Evolutionary conservation across 2,888 invertebrate genomes (phyloP).

Genomic region (Caenorhabditis zanzibari): DNA sequence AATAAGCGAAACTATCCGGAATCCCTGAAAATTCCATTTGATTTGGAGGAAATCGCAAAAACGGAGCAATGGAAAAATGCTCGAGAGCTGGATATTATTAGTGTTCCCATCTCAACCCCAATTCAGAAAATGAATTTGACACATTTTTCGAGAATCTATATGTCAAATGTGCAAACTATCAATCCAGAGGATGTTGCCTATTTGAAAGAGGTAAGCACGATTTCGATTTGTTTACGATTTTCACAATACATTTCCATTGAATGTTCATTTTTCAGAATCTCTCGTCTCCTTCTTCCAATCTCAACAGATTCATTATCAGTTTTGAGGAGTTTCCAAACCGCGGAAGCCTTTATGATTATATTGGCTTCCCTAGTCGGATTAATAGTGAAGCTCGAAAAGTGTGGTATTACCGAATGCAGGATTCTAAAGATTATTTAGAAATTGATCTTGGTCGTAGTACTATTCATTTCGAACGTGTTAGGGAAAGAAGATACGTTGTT

Average conservation of each 20-base stretch:
- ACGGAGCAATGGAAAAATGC: not conserved
- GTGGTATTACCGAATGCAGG: not conserved
- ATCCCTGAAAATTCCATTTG: not conserved
- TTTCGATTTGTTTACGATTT: no score
- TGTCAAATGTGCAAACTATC: not conserved
- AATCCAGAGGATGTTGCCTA: not conserved
- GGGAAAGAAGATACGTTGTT: no score
- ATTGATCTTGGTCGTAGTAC: not conserved
- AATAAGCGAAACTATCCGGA: not conserved
- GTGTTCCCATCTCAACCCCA: not conserved
- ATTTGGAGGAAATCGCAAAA: not conserved
- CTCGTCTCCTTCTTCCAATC: not conserved
- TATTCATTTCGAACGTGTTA: not conserved
- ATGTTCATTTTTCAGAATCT: no score
- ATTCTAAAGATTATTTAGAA: not conserved
- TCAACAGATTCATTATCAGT: not conserved
- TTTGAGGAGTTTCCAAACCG: not conserved
- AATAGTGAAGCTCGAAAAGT: not conserved
- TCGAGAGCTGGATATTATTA: not conserved
- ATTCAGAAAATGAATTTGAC: not conserved
- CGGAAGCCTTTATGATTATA: not conserved
- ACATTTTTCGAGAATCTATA: not conserved
- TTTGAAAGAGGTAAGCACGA: not conserved
- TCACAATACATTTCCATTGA: not conserved
- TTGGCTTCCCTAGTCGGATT: not conserved